Conservation (phyloP, 2,113 vertebrate genomes). For the Centrocercus urophasianus region DNA sequence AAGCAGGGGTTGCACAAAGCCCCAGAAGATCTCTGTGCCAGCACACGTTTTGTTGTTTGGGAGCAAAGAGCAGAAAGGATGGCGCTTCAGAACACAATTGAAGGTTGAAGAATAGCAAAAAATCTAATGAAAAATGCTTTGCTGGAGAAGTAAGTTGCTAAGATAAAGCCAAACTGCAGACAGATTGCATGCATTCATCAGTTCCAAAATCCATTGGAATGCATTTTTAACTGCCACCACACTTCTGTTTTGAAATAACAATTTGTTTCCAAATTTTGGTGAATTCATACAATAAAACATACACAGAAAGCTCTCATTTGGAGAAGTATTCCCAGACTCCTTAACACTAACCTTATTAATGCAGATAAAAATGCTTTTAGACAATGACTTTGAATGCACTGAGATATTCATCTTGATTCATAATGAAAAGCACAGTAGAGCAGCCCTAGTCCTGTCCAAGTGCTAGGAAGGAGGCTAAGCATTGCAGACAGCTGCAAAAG, state of each 20-base stretch:
- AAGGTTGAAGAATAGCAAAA: not conserved
- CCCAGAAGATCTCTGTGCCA: not conserved
- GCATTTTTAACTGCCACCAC: not conserved
- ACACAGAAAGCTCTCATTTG: no score
- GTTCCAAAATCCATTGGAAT: not conserved
- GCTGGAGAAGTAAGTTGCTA: not conserved
- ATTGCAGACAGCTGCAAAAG: not conserved
- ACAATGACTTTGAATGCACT: not conserved
- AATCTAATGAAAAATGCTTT: not conserved
- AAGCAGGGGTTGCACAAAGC: not conserved
- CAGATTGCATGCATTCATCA: not conserved
- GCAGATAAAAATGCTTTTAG: not conserved
- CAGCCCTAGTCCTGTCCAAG: not conserved
- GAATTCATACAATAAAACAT: not conserved
- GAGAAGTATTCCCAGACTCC: not conserved
- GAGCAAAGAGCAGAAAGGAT: not conserved
- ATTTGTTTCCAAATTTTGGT: not conserved
- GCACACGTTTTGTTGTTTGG: no score
- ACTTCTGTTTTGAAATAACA: not conserved
- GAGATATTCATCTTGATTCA: not conserved
- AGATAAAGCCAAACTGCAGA: not conserved
- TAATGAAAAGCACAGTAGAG: not conserved
- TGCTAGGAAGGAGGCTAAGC: not conserved
- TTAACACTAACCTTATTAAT: rapidly evolving
- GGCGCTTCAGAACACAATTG: not conserved